phyloP scores from a whole-genome alignment of 2,888 invertebrate species.

The Crioceris asparagi region DNA sequence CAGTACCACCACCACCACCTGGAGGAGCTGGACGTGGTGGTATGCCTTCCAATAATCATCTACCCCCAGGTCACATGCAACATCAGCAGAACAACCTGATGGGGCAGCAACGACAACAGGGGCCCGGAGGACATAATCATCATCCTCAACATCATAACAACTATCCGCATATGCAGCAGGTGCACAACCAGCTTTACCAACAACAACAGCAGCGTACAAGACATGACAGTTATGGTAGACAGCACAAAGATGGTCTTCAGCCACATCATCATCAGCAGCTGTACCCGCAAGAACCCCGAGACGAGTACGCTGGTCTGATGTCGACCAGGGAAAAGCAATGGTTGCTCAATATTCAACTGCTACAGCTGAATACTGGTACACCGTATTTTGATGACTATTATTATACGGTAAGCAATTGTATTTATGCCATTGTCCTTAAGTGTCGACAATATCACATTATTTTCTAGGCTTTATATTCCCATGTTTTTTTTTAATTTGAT shows the following conservation, averaged over 20 bases:
- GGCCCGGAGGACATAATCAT: slow-evolving; percentile 10
- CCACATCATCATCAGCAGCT: slow-evolving; percentile 14
- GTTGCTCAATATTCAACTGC: slow-evolving; percentile 88
- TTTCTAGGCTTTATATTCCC: no score
- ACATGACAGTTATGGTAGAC: slow-evolving; percentile 23
- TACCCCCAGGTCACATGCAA: not conserved
- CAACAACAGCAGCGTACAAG: slow-evolving; percentile 14
- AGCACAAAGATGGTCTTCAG: slow-evolving; percentile 34
- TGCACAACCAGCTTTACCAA: slow-evolving; percentile 24
- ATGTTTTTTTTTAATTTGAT: no score
- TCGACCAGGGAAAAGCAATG: slow-evolving; percentile 89
- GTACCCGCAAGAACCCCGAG: slow-evolving; percentile 32
- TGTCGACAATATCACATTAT: no score
- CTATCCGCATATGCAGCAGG: slow-evolving; percentile 12
- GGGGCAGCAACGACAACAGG: slow-evolving; percentile 3
- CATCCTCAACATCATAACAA: slow-evolving; percentile 11
- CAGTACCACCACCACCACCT: slow-evolving; percentile 30
- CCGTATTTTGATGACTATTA: slow-evolving; percentile 97
- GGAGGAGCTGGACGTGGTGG: slow-evolving; percentile 5
- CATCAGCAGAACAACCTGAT: no score
- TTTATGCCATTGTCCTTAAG: no score
- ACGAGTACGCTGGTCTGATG: slow-evolving; percentile 90
- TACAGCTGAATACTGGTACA: slow-evolving; percentile 88
- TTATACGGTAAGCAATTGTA: slow-evolving; percentile 66
- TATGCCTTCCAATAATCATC: not conserved